Conservation (phyloP, 2,797 vertebrate species). For the Lepus oiostolus region DNA sequence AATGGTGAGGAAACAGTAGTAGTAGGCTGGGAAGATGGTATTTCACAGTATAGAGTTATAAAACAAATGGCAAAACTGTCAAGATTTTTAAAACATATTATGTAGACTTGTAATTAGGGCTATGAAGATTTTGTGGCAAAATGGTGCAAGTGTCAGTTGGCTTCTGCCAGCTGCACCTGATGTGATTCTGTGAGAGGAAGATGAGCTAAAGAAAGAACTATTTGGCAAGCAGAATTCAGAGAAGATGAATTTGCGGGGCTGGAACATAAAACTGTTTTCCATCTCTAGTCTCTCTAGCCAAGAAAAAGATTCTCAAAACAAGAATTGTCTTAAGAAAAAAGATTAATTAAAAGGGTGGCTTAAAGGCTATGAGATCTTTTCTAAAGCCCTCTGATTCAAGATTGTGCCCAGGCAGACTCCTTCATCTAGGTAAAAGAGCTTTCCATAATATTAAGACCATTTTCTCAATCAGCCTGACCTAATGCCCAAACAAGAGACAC, state of each 20-base stretch:
- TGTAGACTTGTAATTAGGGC: conserved; percentile 23
- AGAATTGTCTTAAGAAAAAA: conserved; percentile 49
- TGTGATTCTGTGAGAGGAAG: conserved; percentile 39
- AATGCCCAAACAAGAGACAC: neutral
- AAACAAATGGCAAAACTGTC: conserved; percentile 58
- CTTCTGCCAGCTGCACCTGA: conserved; percentile 32
- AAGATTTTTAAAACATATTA: conserved; percentile 2
- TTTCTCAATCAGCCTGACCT: neutral
- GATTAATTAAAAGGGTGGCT: neutral
- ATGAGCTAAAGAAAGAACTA: conserved; percentile 68
- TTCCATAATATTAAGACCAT: neutral
- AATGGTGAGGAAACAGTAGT: conserved; percentile 8
- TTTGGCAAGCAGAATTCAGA: conserved; percentile 74
- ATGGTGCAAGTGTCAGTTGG: conserved; percentile 15
- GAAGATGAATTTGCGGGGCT: conserved; percentile 60
- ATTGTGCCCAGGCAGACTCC: neutral
- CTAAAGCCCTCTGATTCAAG: neutral
- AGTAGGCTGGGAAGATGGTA: conserved; percentile 32
- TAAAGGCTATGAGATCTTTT: neutral
- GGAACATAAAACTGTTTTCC: conserved; percentile 67
- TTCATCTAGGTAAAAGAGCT: neutral
- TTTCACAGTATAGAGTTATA: neutral
- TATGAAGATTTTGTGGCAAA: conserved; percentile 49
- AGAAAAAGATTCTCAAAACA: conserved; percentile 69
- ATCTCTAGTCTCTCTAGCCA: conserved; percentile 41